Base-by-base conservation (phyloP, 2,797 vertebrate genomes). In the Selene dorsalis region DNA sequence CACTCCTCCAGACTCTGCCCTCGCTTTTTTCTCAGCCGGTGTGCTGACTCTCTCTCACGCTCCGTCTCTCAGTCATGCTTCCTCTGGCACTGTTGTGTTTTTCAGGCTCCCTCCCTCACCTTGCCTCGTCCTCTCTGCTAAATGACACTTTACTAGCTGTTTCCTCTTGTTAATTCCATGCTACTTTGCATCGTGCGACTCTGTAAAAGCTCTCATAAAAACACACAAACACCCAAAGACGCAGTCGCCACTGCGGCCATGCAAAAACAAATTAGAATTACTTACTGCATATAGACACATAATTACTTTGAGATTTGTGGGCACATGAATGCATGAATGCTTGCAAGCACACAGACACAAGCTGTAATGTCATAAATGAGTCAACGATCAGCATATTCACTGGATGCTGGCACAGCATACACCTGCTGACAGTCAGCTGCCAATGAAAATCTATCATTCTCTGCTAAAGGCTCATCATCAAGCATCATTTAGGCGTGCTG, bases 161-260 rank as follows among this genome's bases (percentile, higher is more conserved):
- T 88, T 78, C 74, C 77, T 90, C 87, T 86, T 79, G 87, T 92
- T 92, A 91, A 92, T 85, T 84, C 85, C 35, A 47, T 77, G 80
- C 86, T 75, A 84, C 91, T 92, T 85, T 87, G 91, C 86, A 91
- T 87, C 65, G 70, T 57, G 78, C 50, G 20, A 92, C 83, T 92
- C 89, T 91, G 86, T 92, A 92, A 93, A 93, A 90, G 64, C 76
- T 63, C 86, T 88, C 70, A 70, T 92, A 89, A 94, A 94, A 93
- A 87, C 68, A 67, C 41, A 75, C 45, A 35, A 59, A 65, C 55
- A 63, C 45, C 30, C 38, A 0, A 59, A 73, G 38, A 64, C 74
- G 73, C 79, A 79, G 75, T 82, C 24, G 18, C 77, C 52, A 68
- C 71, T 52, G 17, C 57, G 61, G 72, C 76, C 65, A 48, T 68